phyloP scores from a whole-genome alignment of 1,140 invertebrate species.

The Tribolium castaneum region DNA sequence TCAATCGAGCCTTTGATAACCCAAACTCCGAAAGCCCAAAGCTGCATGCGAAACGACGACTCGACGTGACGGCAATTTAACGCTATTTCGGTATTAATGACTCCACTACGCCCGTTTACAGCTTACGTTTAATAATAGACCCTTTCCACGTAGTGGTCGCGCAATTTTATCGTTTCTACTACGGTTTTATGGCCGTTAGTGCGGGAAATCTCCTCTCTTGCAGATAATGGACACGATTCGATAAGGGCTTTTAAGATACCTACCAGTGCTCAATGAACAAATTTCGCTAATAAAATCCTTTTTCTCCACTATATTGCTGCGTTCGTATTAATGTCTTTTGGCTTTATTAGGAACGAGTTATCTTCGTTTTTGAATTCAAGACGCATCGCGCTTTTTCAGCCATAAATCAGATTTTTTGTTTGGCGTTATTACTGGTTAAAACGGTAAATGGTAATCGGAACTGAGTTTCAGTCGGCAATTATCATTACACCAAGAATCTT shows the following conservation, averaged over 20 bases:
- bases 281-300: background rate
- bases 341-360: background rate
- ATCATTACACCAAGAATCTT: too few relatives aligned
- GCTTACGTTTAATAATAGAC: conserved; percentile 27
- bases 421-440: too few relatives aligned
- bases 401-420: too few relatives aligned
- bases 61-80: conserved; percentile 34
- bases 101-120: conserved; percentile 27
- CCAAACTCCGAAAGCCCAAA: too few relatives aligned
- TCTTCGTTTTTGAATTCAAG: background rate
- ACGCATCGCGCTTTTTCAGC: too few relatives aligned
- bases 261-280: background rate
- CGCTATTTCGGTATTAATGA: conserved; percentile 41
- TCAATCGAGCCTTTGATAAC: conserved; percentile 11
- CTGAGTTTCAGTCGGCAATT: too few relatives aligned
- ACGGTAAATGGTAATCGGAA: too few relatives aligned
- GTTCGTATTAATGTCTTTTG: too few relatives aligned
- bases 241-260: background rate
- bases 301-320: background rate
- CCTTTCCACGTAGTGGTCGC: conserved; percentile 16
- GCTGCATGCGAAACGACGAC: conserved; percentile 18
- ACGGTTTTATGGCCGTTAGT: conserved; percentile 34
- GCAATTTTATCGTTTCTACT: conserved; percentile 42
- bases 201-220: conserved; percentile 11
- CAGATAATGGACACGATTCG: conserved; percentile 12